These are phyloP conservation scores for Sminthurinus aureus DNA, from an alignment of 2,888 invertebrate genomes.

Conservation along the genomic window DNA sequence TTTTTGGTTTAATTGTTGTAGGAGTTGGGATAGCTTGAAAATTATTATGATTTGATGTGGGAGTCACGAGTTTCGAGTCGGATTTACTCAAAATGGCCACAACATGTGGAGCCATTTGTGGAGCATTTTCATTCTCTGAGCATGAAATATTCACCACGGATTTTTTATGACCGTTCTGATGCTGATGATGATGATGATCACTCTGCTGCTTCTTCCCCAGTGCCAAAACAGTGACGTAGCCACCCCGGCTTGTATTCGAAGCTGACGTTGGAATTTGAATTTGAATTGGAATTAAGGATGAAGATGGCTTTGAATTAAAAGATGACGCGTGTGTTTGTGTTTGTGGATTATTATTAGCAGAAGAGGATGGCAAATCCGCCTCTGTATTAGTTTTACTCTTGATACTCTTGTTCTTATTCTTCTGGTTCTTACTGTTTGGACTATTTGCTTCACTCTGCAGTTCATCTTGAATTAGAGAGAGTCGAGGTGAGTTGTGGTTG, in stretches of 20 bases:
- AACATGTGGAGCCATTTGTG: conserved; percentile 22
- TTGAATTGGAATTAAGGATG: too few species aligned
- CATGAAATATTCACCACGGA: conserved; percentile 55
- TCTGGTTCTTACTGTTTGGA: not conserved
- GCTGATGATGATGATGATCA: not conserved
- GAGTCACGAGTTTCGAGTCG: conserved; percentile 15
- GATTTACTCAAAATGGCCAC: conserved; percentile 38
- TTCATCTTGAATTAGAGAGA: conserved; percentile 32
- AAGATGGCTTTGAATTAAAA: too few species aligned
- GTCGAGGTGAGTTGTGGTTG: conserved; percentile 17
- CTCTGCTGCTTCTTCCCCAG: conserved; percentile 48
- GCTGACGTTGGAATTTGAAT: not conserved
- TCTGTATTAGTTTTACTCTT: too few species aligned
- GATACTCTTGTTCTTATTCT: too few species aligned
- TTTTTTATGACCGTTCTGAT: conserved; percentile 44
- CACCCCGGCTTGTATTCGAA: conserved; percentile 33
- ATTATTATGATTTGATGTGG: conserved; percentile 47
- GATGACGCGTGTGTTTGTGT: too few species aligned
- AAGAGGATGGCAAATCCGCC: too few species aligned
- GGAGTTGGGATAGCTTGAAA: conserved; percentile 20
- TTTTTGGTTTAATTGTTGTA: conserved; percentile 4
- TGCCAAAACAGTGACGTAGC: conserved; percentile 58
- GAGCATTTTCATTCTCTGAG: conserved; percentile 13
- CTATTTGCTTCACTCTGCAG: not conserved
- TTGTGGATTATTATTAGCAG: too few species aligned